Evolutionary conservation across 2,888 invertebrate genomes (phyloP).

Genomic region (Troilus luridus): DNA sequence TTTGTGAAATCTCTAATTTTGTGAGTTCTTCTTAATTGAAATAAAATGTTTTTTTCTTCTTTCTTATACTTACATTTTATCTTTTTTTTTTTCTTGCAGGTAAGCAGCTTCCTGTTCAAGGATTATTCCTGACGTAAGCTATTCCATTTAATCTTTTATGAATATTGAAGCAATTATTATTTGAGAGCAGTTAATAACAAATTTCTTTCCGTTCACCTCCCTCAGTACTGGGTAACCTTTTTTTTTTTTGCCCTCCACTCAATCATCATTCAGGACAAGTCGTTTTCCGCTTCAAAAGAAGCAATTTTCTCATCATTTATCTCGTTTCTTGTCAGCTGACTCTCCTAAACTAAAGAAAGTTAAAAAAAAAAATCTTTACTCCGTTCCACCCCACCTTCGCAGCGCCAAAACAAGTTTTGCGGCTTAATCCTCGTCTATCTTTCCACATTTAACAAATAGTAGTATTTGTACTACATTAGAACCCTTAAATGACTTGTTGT

Average conservation of each 20-base stretch:
- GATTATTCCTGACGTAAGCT: background rate
- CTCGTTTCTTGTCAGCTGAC: conserved; percentile 38
- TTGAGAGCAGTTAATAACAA: background rate
- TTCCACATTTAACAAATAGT: background rate
- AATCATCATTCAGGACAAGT: conserved; percentile 52
- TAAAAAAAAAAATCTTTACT: conserved; percentile 4
- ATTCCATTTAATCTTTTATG: background rate
- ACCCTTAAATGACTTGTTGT: no score
- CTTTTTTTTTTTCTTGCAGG: conserved; percentile 3
- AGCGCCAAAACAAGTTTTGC: background rate
- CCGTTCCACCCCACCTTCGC: background rate
- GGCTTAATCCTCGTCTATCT: background rate
- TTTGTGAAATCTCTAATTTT: no score
- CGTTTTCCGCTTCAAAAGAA: conserved; percentile 56
- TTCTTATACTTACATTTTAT: background rate
- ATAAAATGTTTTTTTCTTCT: background rate
- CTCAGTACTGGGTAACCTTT: background rate
- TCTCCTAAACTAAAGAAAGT: conserved; percentile 27
- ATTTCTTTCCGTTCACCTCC: background rate
- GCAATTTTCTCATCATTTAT: conserved; percentile 53
- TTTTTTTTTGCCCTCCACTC: conserved; percentile 16
- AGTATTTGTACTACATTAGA: background rate
- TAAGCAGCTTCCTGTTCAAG: background rate
- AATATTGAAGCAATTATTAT: conserved; percentile 1
- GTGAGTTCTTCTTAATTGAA: background rate